Conservation (phyloP, 2,888 invertebrate species). For the Cheilosia urbana region DNA sequence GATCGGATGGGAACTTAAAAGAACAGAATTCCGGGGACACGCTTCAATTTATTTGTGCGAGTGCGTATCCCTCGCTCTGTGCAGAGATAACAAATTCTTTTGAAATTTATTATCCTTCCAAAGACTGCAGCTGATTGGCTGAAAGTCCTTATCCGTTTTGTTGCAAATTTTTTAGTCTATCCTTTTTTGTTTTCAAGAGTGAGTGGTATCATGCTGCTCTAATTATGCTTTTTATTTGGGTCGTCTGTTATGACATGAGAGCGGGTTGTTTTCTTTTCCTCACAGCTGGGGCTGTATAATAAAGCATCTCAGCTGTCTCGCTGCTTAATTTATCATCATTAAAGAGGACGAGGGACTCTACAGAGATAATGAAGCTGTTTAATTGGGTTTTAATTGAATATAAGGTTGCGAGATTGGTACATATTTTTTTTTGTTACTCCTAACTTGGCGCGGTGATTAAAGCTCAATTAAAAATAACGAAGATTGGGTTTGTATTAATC, state of each 20-base stretch:
- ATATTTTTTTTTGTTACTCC: neutral
- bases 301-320: constrained; percentile 31
- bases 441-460: neutral
- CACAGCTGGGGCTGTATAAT: constrained; percentile 12
- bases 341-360: neutral
- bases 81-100: neutral
- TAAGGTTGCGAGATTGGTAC: neutral
- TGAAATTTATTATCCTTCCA: constrained; percentile 27
- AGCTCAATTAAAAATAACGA: constrained; percentile 21
- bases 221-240: constrained; percentile 45
- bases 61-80: neutral
- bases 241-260: neutral
- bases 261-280: constrained; percentile 1
- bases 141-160: neutral
- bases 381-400: constrained; percentile 58
- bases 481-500: constrained; percentile 3
- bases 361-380: constrained; percentile 35
- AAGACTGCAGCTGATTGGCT: constrained; percentile 21
- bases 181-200: neutral
- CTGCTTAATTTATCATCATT: constrained; percentile 53
- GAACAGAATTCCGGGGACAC: too few relatives aligned
- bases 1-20: neutral
- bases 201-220: constrained; percentile 9
- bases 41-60: neutral
- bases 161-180: neutral